These are phyloP conservation scores for Procambarus virginalis DNA, from an alignment of 1,140 invertebrate genomes.

Conservation along the genomic window DNA sequence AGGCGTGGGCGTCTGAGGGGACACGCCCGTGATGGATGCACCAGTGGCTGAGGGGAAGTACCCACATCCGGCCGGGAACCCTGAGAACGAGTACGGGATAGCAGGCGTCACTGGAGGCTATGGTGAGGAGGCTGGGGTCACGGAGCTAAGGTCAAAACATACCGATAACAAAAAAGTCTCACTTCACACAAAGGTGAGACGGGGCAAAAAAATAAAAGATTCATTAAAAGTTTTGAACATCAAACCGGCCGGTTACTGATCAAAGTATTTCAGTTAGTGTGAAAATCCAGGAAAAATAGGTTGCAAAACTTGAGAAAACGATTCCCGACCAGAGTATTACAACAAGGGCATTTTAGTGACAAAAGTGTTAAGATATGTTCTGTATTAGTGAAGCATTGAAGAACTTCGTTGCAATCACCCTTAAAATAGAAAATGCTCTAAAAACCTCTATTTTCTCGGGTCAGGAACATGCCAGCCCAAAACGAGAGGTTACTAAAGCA, in stretches of 20 bases:
- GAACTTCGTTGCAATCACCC: neutral
- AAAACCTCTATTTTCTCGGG: conserved; percentile 29
- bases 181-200: neutral
- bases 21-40: conserved; percentile 67
- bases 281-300: conserved; percentile 11
- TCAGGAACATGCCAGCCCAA: conserved; percentile 51
- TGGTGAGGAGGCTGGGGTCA: neutral
- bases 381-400: conserved; percentile 24
- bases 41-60: conserved; percentile 70
- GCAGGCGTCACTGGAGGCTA: conserved; percentile 13
- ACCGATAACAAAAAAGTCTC: neutral
- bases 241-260: neutral
- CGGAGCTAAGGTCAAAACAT: neutral
- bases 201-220: neutral
- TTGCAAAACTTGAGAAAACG: neutral
- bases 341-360: conserved; percentile 12
- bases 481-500: neutral
- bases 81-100: conserved; percentile 34
- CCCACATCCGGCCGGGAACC: conserved; percentile 68
- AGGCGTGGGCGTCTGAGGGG: conserved; percentile 68
- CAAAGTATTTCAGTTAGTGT: conserved; percentile 29
- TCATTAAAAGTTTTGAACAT: conserved; percentile 4
- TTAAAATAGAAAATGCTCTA: conserved; percentile 24
- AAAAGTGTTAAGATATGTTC: conserved; percentile 33
- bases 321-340: conserved; percentile 18